phyloP scores from a whole-genome alignment of 2,113 vertebrate species.

The Saccopteryx leptura region DNA sequence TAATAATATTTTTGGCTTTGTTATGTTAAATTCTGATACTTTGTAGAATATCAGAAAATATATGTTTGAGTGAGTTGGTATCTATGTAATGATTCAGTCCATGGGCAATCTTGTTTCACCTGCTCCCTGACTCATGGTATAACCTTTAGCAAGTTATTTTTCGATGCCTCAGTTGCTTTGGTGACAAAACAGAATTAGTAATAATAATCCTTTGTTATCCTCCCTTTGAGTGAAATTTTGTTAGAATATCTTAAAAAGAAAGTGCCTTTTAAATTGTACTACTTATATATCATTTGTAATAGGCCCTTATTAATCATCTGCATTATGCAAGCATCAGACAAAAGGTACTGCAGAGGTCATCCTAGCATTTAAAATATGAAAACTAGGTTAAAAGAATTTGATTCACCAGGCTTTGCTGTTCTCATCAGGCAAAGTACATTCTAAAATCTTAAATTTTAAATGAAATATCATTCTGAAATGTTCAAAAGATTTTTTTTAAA shows the following conservation, averaged over 20 bases:
- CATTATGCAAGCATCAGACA: background rate
- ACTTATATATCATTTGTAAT: background rate
- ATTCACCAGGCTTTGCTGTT: background rate
- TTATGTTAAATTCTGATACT: background rate
- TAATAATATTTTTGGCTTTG: background rate
- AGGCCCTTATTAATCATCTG: conserved; percentile 52
- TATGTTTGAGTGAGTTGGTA: background rate
- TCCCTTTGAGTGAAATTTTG: conserved; percentile 8
- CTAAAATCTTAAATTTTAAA: conserved; percentile 33
- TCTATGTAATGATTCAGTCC: conserved; percentile 61
- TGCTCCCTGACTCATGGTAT: conserved; percentile 68
- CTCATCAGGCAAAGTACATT: background rate
- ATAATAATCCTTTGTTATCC: background rate
- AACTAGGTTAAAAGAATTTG: background rate
- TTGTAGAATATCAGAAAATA: conserved; percentile 34
- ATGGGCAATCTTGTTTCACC: background rate
- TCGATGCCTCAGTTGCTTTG: conserved; percentile 70
- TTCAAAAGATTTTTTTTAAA: conserved; percentile 19
- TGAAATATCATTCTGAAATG: conserved; percentile 38
- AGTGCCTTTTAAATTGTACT: conserved; percentile 49
- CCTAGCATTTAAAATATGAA: conserved; percentile 26
- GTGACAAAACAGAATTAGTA: conserved; percentile 62
- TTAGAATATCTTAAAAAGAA: conserved; percentile 53
- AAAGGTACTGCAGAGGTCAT: conserved; percentile 37
- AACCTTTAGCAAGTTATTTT: conserved; percentile 73